phyloP scores from a whole-genome alignment of 2,888 invertebrate genomes.

The Leptarthrus brevirostris region DNA sequence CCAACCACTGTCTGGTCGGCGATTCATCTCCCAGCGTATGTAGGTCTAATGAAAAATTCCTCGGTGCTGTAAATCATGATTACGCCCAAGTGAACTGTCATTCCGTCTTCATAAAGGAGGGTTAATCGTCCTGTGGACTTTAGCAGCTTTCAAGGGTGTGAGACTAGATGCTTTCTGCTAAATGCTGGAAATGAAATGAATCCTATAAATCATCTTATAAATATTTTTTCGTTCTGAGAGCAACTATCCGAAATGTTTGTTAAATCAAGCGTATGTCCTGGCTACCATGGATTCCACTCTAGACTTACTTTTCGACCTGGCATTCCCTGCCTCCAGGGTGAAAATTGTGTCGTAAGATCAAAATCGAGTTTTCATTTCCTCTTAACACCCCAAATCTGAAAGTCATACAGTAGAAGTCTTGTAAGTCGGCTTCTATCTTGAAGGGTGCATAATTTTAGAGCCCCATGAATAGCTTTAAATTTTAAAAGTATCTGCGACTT shows the following conservation, averaged over 20 bases:
- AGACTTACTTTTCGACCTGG: neutral
- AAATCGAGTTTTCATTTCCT: slow-evolving; percentile 51
- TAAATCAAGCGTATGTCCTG: slow-evolving; percentile 11
- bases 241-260: slow-evolving; percentile 5
- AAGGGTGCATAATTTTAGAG: slow-evolving; percentile 50
- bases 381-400: slow-evolving; percentile 48
- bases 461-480: slow-evolving; percentile 49
- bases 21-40: slow-evolving; percentile 9
- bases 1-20: no score
- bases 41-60: slow-evolving; percentile 52
- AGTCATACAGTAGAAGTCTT: slow-evolving; percentile 45
- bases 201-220: slow-evolving; percentile 44
- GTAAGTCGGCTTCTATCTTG: slow-evolving; percentile 26
- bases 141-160: slow-evolving; percentile 1
- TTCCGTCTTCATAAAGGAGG: slow-evolving; percentile 45
- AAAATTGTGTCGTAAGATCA: slow-evolving; percentile 44
- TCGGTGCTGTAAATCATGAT: slow-evolving; percentile 55
- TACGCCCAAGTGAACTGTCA: slow-evolving; percentile 52
- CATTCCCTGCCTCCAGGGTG: slow-evolving; percentile 11
- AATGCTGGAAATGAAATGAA: slow-evolving; percentile 46
- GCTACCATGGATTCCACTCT: neutral
- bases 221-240: slow-evolving; percentile 14
- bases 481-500: slow-evolving; percentile 45
- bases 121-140: slow-evolving; percentile 34
- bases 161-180: slow-evolving; percentile 4